Base-by-base conservation (phyloP, 2,113 vertebrate genomes). In the Anser cygnoides region DNA sequence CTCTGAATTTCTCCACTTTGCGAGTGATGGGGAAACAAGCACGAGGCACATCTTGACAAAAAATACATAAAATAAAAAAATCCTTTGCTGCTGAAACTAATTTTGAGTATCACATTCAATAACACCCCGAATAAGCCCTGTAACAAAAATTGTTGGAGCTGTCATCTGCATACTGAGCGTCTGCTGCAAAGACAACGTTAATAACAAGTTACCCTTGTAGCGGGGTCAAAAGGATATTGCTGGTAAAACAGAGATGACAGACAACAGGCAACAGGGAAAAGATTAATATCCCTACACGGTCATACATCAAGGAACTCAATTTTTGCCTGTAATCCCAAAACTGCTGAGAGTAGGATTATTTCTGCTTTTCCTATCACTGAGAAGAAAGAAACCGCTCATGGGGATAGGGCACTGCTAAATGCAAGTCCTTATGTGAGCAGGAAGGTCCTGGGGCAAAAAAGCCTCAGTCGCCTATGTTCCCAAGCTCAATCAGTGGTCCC, bases 331-430 rank as follows among this genome's bases (percentile, higher is more conserved):
- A 96, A 96, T 96, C 96, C 95, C 92, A 70, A 95, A 96, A 96
- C 92, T 96, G 95, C 96, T 96, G 96, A 95, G 90, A 93, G 92
- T 92, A 94, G 96, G 93, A 95, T 95, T 95, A 96, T 94, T 95
- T 92, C 84, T 95, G 66, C 84, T 82, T 94, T 94, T 74, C 54
- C 91, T 91, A 87, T 96, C 93, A 87, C 61, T 73, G 85, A 62
- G 76, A 93, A 96, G 81, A 93, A 94, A 89, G 90, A 84, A 95
- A 80, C 25, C 0, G 5, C 89, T 95, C 81, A 70, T 66, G 92
- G 91, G 92, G 96, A 93, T 76, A 93, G 41, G 74, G 49, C 75
- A 74, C 14, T 73, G 89, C 91, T 94, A 94, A 93, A 92, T 4
- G 9, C 0, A 0, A 70, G 62, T 50, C 58, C 17, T 87, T 66